Percentiles rank a stretch among this genome's conserved stretches.
phyloP scores from a whole-genome alignment of 1,140 invertebrate genomes.

The Drosophila quadrilineata region DNA sequence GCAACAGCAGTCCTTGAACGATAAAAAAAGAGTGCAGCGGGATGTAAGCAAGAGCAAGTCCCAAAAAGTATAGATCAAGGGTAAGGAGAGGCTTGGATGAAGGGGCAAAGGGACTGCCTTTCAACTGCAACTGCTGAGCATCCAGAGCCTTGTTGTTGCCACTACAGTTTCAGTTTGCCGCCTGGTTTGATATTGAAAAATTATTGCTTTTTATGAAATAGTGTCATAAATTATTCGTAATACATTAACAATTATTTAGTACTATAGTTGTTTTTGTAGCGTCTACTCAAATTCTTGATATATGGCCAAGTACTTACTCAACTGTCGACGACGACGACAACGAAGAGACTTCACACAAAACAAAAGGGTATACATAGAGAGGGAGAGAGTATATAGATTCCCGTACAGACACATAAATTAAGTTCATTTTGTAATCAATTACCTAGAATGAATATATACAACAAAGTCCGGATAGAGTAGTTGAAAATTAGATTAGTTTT shows the following conservation, averaged over 20 bases:
- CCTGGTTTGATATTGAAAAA: conserved; percentile 78
- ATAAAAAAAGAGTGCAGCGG: neutral
- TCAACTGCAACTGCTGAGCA: conserved; percentile 64
- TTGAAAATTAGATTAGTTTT: conserved; percentile 11
- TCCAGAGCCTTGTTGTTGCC: neutral
- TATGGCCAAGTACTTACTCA: conserved; percentile 68
- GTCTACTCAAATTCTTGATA: conserved; percentile 70
- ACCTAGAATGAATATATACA: conserved; percentile 53
- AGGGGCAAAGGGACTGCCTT: conserved; percentile 26
- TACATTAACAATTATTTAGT: conserved; percentile 80
- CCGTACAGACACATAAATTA: conserved; percentile 54
- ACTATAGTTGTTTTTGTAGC: conserved; percentile 66
- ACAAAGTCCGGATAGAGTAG: neutral
- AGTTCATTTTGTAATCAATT: conserved; percentile 69
- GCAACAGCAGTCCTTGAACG: conserved; percentile 29
- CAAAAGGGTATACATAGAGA: neutral
- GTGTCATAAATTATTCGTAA: conserved; percentile 79
- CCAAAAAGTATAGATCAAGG: too few relatives aligned
- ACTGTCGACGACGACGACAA: too few relatives aligned
- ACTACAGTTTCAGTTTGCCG: conserved; percentile 47
- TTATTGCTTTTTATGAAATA: conserved; percentile 79
- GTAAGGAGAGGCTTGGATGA: too few relatives aligned
- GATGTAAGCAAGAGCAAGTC: neutral
- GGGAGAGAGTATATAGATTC: neutral
- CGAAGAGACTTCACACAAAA: conserved; percentile 25